These are phyloP conservation scores for Cepaea nemoralis DNA, from an alignment of 1,140 invertebrate genomes.

Conservation along the genomic window DNA sequence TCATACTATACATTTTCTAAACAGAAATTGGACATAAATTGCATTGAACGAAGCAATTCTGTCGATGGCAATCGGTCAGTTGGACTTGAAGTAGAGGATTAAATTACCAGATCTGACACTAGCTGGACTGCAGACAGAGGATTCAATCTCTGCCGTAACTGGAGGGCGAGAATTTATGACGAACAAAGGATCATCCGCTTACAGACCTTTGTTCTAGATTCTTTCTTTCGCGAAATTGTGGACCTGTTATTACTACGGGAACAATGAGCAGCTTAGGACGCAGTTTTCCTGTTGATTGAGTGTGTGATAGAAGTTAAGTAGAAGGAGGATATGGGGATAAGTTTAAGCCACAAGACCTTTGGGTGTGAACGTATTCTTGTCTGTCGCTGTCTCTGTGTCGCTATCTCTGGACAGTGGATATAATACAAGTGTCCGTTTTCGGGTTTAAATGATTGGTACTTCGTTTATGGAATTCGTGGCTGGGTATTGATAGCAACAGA, in stretches of 20 bases:
- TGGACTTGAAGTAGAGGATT: background rate
- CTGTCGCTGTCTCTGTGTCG: too few species aligned
- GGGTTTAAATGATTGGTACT: too few species aligned
- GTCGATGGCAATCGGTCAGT: slow-evolving; percentile 4
- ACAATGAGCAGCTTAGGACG: background rate
- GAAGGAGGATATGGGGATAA: too few species aligned
- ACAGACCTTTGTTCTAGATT: background rate
- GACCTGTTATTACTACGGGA: background rate
- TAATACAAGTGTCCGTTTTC: too few species aligned
- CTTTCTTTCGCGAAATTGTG: background rate
- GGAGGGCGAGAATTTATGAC: slow-evolving; percentile 18
- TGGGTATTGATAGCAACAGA: too few species aligned
- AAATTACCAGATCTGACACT: slow-evolving; percentile 1
- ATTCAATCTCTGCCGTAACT: slow-evolving; percentile 20
- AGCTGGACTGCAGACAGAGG: background rate
- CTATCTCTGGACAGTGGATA: too few species aligned
- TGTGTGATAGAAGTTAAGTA: background rate
- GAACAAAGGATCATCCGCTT: background rate
- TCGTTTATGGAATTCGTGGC: too few species aligned
- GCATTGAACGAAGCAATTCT: slow-evolving; percentile 21
- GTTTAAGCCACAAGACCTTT: too few species aligned
- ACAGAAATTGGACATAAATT: slow-evolving; percentile 23
- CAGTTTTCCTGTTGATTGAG: background rate
- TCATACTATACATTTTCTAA: background rate
- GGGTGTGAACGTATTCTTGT: too few species aligned